Evolutionary conservation across 92 coral and sea anemone genomes (phyloP).

Genomic region (Parazoanthus swiftii): DNA sequence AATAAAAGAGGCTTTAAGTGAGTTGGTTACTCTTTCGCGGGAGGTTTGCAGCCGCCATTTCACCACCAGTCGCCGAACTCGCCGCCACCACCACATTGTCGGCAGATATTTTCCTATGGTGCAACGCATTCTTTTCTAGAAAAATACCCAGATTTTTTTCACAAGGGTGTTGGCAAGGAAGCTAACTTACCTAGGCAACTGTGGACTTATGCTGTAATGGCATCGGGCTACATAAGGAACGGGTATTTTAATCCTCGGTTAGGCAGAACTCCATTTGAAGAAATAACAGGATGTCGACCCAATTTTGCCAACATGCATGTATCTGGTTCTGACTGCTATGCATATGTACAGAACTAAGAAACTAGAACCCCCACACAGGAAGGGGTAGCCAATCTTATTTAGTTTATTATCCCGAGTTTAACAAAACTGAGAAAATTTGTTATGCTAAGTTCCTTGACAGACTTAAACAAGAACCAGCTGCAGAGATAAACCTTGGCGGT

Average conservation of each 20-base stretch:
- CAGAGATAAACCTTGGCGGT: background rate
- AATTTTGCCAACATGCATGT: constrained; percentile 53
- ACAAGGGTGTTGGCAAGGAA: background rate
- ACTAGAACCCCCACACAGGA: constrained; percentile 41
- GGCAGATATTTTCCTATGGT: constrained; percentile 40
- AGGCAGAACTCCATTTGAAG: constrained; percentile 48
- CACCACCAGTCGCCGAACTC: background rate
- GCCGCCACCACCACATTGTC: constrained; percentile 26
- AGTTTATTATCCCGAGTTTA: constrained; percentile 40
- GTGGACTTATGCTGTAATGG: constrained; percentile 49
- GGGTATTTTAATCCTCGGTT: constrained; percentile 42
- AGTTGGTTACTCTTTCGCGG: constrained; percentile 1
- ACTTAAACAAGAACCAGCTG: background rate
- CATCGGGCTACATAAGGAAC: constrained; percentile 29
- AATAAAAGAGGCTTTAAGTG: background rate
- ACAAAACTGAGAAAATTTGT: background rate
- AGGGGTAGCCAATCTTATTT: constrained; percentile 41
- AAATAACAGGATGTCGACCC: constrained; percentile 43
- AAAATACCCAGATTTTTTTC: no score
- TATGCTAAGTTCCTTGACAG: constrained; percentile 1
- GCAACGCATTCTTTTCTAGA: background rate
- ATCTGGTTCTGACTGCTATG: constrained; percentile 47
- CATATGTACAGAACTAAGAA: constrained; percentile 53
- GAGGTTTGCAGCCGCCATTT: constrained; percentile 15
- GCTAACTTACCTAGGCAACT: constrained; percentile 15